Evolutionary conservation across 2,113 vertebrate genomes (phyloP), one percentile per base, ranked within the genome.

Genomic region (Oplegnathus fasciatus): DNA sequence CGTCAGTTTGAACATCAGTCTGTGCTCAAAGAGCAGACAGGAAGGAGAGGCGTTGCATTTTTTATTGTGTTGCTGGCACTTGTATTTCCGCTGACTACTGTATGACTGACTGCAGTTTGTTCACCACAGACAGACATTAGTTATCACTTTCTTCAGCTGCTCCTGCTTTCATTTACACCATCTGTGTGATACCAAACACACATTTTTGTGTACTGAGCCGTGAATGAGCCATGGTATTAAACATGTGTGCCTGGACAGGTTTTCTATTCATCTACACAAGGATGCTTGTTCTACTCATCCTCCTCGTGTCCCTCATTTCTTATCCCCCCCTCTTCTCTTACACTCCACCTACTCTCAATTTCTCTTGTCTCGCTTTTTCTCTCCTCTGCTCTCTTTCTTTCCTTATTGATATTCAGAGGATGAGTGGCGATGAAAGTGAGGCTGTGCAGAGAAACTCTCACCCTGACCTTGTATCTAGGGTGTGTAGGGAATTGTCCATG

Each of bases 341-440:
- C 81, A 5, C 54, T 30, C 28, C 4, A 9, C 28, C 72, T 6
- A 0, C n/a, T 46, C 48, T 65, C 28, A 1, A 0, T 48, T 17
- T n/a, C 46, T 22, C 48, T 14, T 1, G 2, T 57, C 40, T 58
- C 22, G 2, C 28, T 62, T 44, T 28, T 42, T 5, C 32, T 32
- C 64, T 60, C 9, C 30, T 34, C 37, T 22, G 57, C 55, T 82
- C 11, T 40, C 40, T 24, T n/a, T 22, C 28, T 34, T 15, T 20
- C 42, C 69, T 55, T 11, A 52, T 71, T 75, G 65, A 46, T 72
- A 86, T 83, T 86, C 80, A 40, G 75, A 61, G 57, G 65, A 58
- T 0, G 65, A 70, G 80, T 30, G 74, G 17, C 1, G 58, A 75
- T 58, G 46, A 70, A 55, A 50, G 37, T 9, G 52, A 67, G 48